These are phyloP conservation scores for Paraescarpia echinospica DNA, from an alignment of 1,140 invertebrate genomes.

Conservation along the genomic window DNA sequence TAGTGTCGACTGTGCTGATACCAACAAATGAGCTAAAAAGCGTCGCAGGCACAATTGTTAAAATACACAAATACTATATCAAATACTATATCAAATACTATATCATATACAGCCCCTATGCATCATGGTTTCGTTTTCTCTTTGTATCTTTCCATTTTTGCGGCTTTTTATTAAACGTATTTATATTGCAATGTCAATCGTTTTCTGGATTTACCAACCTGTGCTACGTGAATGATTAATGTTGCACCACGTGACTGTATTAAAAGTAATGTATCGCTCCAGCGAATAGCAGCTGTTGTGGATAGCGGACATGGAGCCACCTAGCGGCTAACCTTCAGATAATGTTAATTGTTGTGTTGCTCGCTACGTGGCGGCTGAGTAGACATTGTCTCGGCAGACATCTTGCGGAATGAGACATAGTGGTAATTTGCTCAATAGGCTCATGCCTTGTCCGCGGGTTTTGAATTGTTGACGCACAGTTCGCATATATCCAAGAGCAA, in stretches of 20 bases:
- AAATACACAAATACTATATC: not conserved
- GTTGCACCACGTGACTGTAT: not conserved
- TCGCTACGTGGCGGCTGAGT: no score
- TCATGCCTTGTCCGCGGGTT: no score
- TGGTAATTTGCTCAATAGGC: no score
- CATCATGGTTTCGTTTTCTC: not conserved
- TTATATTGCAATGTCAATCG: not conserved
- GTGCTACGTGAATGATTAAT: no score
- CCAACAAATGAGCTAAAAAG: not conserved
- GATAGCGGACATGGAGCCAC: no score
- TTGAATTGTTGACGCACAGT: no score
- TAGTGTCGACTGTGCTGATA: not conserved
- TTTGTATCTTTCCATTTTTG: not conserved
- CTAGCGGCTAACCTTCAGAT: no score
- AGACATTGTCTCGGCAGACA: not conserved
- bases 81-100: not conserved
- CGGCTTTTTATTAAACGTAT: not conserved
- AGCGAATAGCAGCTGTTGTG: not conserved
- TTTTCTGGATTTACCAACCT: not conserved
- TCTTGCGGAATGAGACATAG: not conserved
- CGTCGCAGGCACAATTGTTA: not conserved
- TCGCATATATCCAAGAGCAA: not conserved
- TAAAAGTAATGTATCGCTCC: not conserved
- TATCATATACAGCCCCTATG: not conserved
- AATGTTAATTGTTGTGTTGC: no score